Conservation (phyloP, 2,888 invertebrate species). For the Desoria tigrina region DNA sequence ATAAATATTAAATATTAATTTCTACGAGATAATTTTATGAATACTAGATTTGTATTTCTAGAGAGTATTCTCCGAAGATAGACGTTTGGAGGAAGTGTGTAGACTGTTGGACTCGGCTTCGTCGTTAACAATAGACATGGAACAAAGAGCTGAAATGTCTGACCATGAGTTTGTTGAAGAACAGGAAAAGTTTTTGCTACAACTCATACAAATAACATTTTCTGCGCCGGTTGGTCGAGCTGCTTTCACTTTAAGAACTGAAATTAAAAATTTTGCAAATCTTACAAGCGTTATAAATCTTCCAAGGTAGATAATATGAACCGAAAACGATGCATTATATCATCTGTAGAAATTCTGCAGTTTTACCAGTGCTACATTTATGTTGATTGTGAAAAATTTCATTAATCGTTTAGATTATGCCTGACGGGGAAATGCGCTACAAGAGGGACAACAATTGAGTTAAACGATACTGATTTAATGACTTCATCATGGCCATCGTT, state of each 20-base stretch:
- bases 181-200: slow-evolving; percentile 51
- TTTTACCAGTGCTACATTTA: no score
- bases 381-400: neutral
- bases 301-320: slow-evolving; percentile 39
- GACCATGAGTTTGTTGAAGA: slow-evolving; percentile 53
- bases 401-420: slow-evolving; percentile 39
- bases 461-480: slow-evolving; percentile 49
- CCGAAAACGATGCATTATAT: neutral
- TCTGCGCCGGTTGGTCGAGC: slow-evolving; percentile 52
- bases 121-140: slow-evolving; percentile 47
- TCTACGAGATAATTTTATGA: no score
- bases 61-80: slow-evolving; percentile 48
- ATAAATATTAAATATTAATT: no score
- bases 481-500: slow-evolving; percentile 48
- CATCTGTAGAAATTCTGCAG: slow-evolving; percentile 10
- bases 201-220: slow-evolving; percentile 50
- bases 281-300: slow-evolving; percentile 48
- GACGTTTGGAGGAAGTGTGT: slow-evolving; percentile 53
- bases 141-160: slow-evolving; percentile 52
- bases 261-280: slow-evolving; percentile 50
- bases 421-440: slow-evolving; percentile 50
- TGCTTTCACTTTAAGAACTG: slow-evolving; percentile 51
- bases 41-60: no score
- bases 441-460: slow-evolving; percentile 49
- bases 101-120: slow-evolving; percentile 50